phyloP scores from a whole-genome alignment of 2,113 vertebrate species.

The Miniopterus natalensis region DNA sequence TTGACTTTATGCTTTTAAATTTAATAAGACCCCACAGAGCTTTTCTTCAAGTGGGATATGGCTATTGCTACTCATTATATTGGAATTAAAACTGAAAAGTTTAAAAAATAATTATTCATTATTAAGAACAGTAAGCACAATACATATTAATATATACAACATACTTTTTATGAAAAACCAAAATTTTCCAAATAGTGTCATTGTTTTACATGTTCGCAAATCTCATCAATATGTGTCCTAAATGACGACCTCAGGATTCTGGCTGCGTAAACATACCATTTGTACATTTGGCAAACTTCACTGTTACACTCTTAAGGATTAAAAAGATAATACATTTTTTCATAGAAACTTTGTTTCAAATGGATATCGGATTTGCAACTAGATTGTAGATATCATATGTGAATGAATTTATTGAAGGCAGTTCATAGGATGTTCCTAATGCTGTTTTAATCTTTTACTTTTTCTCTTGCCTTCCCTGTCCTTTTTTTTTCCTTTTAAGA shows the following conservation, averaged over 20 bases:
- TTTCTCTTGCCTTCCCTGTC: neutral
- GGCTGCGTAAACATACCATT: neutral
- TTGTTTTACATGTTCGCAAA: constrained; percentile 1
- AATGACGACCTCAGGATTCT: neutral
- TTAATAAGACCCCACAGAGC: neutral
- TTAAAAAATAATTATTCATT: constrained; percentile 12
- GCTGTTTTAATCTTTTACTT: neutral
- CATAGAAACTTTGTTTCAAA: neutral
- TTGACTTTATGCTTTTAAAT: neutral
- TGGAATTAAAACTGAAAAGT: constrained; percentile 6
- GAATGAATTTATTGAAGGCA: constrained; percentile 7
- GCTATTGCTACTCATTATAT: neutral
- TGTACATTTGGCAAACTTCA: neutral
- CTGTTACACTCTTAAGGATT: neutral
- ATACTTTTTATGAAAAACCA: constrained; percentile 11
- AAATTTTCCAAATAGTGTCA: neutral
- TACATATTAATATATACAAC: neutral
- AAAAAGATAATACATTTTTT: neutral
- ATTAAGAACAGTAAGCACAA: neutral
- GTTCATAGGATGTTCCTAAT: neutral
- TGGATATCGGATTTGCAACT: neutral
- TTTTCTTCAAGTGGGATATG: neutral
- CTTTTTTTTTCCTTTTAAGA: constrained; percentile 66
- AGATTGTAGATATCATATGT: neutral
- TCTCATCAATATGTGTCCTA: constrained; percentile 16